Evolutionary conservation across 2,888 invertebrate genomes (phyloP), one percentile per base, ranked within the genome.

Genomic region (Stegophylla sp.): DNA sequence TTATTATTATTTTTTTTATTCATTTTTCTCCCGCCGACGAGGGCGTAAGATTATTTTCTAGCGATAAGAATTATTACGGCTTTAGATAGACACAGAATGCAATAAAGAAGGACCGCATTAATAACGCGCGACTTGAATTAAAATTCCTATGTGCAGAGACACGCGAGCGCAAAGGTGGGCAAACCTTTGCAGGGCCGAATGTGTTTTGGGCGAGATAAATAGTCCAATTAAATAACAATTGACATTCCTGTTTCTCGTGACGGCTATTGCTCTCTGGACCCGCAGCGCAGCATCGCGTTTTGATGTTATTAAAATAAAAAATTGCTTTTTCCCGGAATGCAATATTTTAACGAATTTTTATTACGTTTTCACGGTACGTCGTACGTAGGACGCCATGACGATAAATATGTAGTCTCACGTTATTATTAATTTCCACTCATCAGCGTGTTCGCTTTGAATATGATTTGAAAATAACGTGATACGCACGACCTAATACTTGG

Each of bases 121-220:
- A 75, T 63, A 75, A 63, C 20, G n/a, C n/a, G n/a, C n/a, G 63
- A 3, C 74, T 51, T 20, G 10, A 75, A 75, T 75, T 75, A 64
- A 75, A 75, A 75, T 75, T 75, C 51, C 63, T 10, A 63, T 12
- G 48, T 51, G 23, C 20, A 34, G 26, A 75, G 63, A 75, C 74
- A 23, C 34, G 28, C 56, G 12, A 51, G 63, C 41, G 17, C n/a
- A 17, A 48, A 75, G 64, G 75, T 75, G 34, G 34, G 34, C 34
- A 34, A n/a, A n/a, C n/a, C n/a, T n/a, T n/a, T n/a, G n/a, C n/a
- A n/a, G n/a, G n/a, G 64, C 41, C 63, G 53, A 43, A 74, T 76
- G 53, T n/a, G n/a, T 76, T 43, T 26, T 13, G 17, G n/a, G n/a
- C n/a, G 64, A 76, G 66, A 76, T 66, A 66, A 76, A 76, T 76